Conservation (phyloP, 2,113 vertebrate genomes). For the Lycaon pictus region DNA sequence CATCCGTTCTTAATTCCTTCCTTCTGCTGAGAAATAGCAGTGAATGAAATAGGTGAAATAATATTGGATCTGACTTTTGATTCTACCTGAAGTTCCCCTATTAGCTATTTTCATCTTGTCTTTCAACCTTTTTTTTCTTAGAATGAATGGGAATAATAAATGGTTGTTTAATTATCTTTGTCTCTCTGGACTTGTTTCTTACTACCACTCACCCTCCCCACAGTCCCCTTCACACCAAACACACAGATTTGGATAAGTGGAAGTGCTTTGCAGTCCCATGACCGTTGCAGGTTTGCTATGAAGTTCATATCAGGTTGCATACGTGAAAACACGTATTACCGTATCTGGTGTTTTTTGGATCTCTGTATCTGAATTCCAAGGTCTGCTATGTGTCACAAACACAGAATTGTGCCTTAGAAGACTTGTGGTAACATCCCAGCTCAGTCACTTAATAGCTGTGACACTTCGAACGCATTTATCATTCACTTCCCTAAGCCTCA, state of each 20-base stretch:
- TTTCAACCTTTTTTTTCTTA: background rate
- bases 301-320: background rate
- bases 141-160: background rate
- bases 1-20: background rate
- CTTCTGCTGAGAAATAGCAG: background rate
- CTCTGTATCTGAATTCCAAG: background rate
- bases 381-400: background rate
- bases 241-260: background rate
- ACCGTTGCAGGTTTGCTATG: background rate
- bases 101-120: background rate
- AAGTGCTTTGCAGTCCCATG: background rate
- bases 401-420: background rate
- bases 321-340: background rate
- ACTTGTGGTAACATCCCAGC: background rate
- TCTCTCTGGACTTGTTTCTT: background rate
- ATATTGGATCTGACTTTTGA: background rate
- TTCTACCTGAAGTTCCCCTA: background rate
- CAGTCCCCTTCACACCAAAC: background rate
- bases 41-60: background rate
- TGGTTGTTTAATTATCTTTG: background rate
- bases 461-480: background rate
- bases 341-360: background rate
- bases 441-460: background rate
- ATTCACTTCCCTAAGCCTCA: background rate
- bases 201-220: fast-evolving